These are phyloP conservation scores for Rhegmatorhina hoffmannsi DNA, from an alignment of 2,113 vertebrate genomes.

Conservation along the genomic window DNA sequence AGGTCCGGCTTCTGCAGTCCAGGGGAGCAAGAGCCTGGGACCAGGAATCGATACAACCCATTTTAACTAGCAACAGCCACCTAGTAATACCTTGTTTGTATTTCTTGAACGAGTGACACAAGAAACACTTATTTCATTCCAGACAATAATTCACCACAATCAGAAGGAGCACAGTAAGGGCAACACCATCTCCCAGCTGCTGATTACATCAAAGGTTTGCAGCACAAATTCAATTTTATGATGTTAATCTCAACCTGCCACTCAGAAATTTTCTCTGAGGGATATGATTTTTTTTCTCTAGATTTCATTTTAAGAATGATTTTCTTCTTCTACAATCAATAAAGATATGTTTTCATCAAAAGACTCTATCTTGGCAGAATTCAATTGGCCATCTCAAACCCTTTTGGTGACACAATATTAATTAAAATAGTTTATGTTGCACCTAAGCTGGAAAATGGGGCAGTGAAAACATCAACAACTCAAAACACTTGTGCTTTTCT, in stretches of 20 bases:
- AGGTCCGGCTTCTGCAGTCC: not conserved
- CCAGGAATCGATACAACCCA: conserved; percentile 63
- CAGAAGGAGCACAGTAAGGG: conserved; percentile 75
- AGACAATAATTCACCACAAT: conserved; percentile 78
- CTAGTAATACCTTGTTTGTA: conserved; percentile 78
- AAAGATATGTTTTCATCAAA: conserved; percentile 85
- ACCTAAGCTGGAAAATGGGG: conserved; percentile 69
- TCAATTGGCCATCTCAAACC: conserved; percentile 80
- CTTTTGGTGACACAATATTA: conserved; percentile 82
- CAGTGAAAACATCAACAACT: conserved; percentile 50
- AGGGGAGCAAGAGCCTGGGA: not conserved
- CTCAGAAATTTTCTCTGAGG: conserved; percentile 86
- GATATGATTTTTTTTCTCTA: conserved; percentile 82
- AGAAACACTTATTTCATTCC: conserved; percentile 82
- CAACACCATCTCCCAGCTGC: conserved; percentile 83
- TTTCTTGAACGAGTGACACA: conserved; percentile 77
- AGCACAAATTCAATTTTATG: conserved; percentile 86
- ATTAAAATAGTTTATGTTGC: conserved; percentile 83
- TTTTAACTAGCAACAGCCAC: conserved; percentile 75
- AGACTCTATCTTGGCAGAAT: conserved; percentile 82
- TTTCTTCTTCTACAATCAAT: conserved; percentile 84
- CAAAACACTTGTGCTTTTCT: conserved; percentile 45
- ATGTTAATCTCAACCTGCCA: conserved; percentile 85
- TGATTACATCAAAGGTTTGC: conserved; percentile 83
- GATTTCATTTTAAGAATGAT: conserved; percentile 86